Evolutionary conservation across 1,140 invertebrate species (phyloP).

Genomic region (Cotesia glomerata): DNA sequence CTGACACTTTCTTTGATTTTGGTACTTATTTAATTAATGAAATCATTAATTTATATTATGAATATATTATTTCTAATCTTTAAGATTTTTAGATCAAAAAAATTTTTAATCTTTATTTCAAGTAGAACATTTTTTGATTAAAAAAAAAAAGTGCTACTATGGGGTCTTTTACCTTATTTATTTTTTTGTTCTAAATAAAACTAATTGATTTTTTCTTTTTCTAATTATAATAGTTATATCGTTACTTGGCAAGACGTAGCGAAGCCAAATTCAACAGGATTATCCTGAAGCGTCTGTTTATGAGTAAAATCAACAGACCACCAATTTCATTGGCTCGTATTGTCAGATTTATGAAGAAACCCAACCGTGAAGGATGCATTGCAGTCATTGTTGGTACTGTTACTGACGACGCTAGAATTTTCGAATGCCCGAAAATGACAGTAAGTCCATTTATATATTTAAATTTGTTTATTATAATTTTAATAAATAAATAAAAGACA

Average conservation of each 20-base stretch:
- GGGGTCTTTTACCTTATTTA: too few species aligned
- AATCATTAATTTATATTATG: too few species aligned
- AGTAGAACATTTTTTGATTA: too few species aligned
- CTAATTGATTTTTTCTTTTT: conserved; percentile 55
- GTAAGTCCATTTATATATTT: conserved; percentile 60
- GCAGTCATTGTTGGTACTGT: conserved; percentile 95
- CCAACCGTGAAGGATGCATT: conserved; percentile 83
- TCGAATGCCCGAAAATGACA: conserved; percentile 89
- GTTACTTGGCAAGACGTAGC: conserved; percentile 94
- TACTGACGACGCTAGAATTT: conserved; percentile 94
- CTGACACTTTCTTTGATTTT: too few species aligned
- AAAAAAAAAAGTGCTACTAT: too few species aligned
- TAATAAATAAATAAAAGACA: too few species aligned
- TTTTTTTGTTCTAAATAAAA: neutral
- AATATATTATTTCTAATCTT: too few species aligned
- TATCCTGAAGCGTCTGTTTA: conserved; percentile 92
- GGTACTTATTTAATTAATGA: too few species aligned
- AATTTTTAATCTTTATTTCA: too few species aligned
- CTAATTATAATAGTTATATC: conserved; percentile 83
- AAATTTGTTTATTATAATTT: neutral
- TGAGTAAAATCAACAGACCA: conserved; percentile 94
- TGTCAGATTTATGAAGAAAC: conserved; percentile 85
- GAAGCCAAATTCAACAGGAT: conserved; percentile 97
- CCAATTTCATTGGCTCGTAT: conserved; percentile 91
- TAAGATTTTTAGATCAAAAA: too few species aligned